Evolutionary conservation across 2,113 vertebrate species (phyloP).

Genomic region (Brachyhypopomus occidentalis): DNA sequence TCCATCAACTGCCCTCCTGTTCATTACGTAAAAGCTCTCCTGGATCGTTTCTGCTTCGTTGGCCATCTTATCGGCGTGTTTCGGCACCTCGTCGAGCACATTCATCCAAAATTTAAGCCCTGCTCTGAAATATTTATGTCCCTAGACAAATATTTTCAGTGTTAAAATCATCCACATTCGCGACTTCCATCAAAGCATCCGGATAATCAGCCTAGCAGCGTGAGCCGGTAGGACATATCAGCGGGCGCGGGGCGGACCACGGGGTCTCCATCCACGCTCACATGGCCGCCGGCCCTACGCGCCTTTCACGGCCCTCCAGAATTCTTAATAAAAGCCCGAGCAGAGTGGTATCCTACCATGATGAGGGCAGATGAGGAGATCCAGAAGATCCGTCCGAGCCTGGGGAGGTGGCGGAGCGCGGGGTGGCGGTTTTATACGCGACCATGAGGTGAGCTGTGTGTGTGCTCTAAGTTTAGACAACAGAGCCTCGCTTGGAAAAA

Average conservation of each 20-base stretch:
- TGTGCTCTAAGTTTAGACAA: conserved; percentile 67
- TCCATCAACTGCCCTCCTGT: too few relatives aligned
- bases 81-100: neutral
- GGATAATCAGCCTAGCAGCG: neutral
- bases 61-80: neutral
- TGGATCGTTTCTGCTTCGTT: too few relatives aligned
- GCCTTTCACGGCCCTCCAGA: neutral
- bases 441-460: conserved; percentile 44
- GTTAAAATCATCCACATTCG: neutral
- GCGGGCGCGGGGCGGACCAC: neutral
- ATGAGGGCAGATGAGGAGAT: conserved; percentile 31
- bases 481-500: conserved; percentile 41
- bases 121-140: neutral
- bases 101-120: neutral
- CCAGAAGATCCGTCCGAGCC: conserved; percentile 8
- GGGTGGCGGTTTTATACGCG: conserved; percentile 58
- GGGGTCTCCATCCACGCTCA: neutral
- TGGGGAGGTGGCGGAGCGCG: conserved; percentile 40
- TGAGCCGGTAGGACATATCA: neutral
- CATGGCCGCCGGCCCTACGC: too few relatives aligned
- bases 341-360: conserved; percentile 60
- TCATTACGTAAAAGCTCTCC: too few relatives aligned
- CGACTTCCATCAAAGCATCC: neutral
- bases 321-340: neutral
- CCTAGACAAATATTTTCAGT: neutral